Conservation (phyloP, 1,140 invertebrate genomes). For the Drosophila simulans region DNA sequence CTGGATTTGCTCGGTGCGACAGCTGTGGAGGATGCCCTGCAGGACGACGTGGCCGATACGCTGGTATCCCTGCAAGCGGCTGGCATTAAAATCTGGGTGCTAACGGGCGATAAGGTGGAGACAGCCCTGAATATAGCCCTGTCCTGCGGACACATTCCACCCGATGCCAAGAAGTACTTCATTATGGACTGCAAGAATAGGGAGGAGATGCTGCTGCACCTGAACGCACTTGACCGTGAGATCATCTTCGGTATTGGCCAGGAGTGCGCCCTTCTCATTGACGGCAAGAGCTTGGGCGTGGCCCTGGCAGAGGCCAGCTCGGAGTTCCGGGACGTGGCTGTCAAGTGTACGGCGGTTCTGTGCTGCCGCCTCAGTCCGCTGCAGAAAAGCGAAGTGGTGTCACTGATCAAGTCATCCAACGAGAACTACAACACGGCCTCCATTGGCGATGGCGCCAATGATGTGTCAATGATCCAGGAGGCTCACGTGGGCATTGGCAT, state of each 20-base stretch:
- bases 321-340: slow-evolving; percentile 86
- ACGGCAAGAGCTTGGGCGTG: slow-evolving; percentile 87
- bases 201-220: slow-evolving; percentile 59
- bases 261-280: slow-evolving; percentile 87
- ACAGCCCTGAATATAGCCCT: slow-evolving; percentile 91
- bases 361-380: slow-evolving; percentile 92
- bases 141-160: slow-evolving; percentile 90
- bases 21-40: slow-evolving; percentile 93
- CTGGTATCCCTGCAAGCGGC: slow-evolving; percentile 89
- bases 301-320: slow-evolving; percentile 85
- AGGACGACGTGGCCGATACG: slow-evolving; percentile 91
- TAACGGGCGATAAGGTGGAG: slow-evolving; percentile 92
- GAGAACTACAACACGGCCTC: slow-evolving; percentile 88
- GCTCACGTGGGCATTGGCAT: slow-evolving; percentile 91
- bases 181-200: slow-evolving; percentile 85
- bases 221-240: slow-evolving; percentile 63
- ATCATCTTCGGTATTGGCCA: slow-evolving; percentile 39
- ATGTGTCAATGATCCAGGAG: slow-evolving; percentile 93
- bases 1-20: slow-evolving; percentile 91
- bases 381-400: slow-evolving; percentile 91
- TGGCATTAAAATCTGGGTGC: slow-evolving; percentile 91
- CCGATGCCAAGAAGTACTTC: slow-evolving; percentile 86
- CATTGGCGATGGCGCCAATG: slow-evolving; percentile 92
- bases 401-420: slow-evolving; percentile 87
- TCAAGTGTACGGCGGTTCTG: slow-evolving; percentile 88